These are phyloP conservation scores for Sternarchorhynchus goeldii DNA, from an alignment of 2,797 vertebrate genomes.

Conservation along the genomic window DNA sequence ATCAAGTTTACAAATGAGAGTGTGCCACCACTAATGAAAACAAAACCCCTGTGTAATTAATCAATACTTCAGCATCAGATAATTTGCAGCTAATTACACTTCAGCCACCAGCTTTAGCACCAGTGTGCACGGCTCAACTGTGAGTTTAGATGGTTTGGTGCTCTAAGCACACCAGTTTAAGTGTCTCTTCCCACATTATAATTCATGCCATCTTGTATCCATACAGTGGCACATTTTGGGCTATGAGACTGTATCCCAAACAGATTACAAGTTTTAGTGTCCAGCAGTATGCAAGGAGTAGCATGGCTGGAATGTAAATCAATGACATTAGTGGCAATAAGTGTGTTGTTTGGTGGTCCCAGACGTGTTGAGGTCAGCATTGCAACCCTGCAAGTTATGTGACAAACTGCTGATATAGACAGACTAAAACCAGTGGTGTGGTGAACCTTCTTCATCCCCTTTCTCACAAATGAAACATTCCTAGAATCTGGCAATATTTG, in stretches of 20 bases:
- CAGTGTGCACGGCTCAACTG: neutral
- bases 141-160: neutral
- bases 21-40: conserved; percentile 35
- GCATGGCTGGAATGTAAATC: too few relatives aligned
- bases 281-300: too few relatives aligned
- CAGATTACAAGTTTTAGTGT: too few relatives aligned
- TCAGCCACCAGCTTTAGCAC: conserved; percentile 3
- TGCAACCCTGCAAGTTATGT: neutral
- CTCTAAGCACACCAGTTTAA: neutral
- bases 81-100: conserved; percentile 39
- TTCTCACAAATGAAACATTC: conserved; percentile 13
- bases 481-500: neutral
- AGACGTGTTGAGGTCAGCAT: neutral
- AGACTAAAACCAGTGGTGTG: neutral
- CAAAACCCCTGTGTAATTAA: conserved; percentile 38
- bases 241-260: too few relatives aligned
- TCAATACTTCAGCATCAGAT: conserved; percentile 20
- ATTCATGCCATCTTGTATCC: neutral
- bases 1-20: conserved; percentile 48
- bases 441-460: neutral
- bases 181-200: neutral
- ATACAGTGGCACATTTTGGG: neutral
- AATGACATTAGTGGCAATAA: too few relatives aligned
- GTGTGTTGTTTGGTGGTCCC: neutral
- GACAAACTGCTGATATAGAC: neutral